Evolutionary conservation across 2,113 vertebrate genomes (phyloP).

Genomic region (Propithecus coquereli): DNA sequence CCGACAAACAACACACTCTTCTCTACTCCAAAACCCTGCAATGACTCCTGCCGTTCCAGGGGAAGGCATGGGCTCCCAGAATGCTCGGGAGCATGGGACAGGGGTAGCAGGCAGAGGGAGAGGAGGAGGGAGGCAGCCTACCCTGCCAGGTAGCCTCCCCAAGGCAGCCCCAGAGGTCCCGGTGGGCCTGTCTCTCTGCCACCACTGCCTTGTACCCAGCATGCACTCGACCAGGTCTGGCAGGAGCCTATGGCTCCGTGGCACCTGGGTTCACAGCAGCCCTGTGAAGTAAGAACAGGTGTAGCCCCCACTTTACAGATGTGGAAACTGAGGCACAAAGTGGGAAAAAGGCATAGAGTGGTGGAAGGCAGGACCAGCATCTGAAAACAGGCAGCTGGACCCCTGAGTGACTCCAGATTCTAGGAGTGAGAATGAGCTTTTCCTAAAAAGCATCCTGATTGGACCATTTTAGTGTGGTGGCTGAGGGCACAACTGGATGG

Average conservation of each 20-base stretch:
- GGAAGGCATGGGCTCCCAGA: not conserved
- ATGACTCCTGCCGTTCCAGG: not conserved
- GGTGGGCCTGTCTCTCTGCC: not conserved
- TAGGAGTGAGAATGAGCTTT: not conserved
- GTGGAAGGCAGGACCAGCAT: not conserved
- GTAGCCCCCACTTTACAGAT: not conserved
- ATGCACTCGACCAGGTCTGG: accelerated
- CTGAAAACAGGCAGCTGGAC: not conserved
- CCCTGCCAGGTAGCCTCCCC: not conserved
- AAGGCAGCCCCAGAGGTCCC: not conserved
- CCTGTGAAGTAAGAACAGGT: not conserved
- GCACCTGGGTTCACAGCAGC: not conserved
- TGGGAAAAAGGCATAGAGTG: not conserved
- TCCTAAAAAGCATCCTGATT: accelerated
- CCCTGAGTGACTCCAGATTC: not conserved
- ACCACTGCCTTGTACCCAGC: not conserved
- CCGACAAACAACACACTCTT: not conserved
- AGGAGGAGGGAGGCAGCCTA: not conserved
- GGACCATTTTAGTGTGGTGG: not conserved
- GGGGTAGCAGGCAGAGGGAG: not conserved
- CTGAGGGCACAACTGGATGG: not conserved
- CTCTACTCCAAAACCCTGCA: not conserved
- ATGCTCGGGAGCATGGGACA: not conserved
- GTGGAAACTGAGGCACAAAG: not conserved
- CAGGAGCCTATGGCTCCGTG: not conserved